These are phyloP conservation scores for Dendrocincla fuliginosa DNA, from an alignment of 2,797 vertebrate species.

Conservation along the genomic window DNA sequence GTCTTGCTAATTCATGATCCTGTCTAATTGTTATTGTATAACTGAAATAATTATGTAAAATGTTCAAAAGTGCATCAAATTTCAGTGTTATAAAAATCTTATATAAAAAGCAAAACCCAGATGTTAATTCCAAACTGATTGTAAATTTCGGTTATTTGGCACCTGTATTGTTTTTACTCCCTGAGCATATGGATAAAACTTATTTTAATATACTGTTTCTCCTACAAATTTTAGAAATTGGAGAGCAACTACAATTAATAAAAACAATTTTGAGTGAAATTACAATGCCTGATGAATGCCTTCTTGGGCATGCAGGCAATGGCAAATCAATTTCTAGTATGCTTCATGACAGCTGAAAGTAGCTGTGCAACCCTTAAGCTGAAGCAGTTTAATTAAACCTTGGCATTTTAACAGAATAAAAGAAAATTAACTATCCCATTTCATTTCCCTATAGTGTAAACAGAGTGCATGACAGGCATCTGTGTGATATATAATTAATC, in stretches of 20 bases:
- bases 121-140: background rate
- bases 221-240: constrained; percentile 6
- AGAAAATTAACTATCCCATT: constrained; percentile 56
- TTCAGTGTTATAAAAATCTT: background rate
- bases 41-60: background rate
- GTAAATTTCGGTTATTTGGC: constrained; percentile 4
- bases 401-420: constrained; percentile 68
- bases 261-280: constrained; percentile 38
- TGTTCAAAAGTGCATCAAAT: background rate
- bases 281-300: constrained; percentile 2
- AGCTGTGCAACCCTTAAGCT: constrained; percentile 48
- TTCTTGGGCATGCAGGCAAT: constrained; percentile 32
- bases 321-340: constrained; percentile 57
- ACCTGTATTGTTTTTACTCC: background rate
- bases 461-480: constrained; percentile 47
- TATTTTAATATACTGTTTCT: constrained; percentile 14
- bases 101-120: background rate
- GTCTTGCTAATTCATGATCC: background rate
- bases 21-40: background rate
- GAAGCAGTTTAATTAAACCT: constrained; percentile 65
- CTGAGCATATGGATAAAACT: background rate
- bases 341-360: constrained; percentile 45
- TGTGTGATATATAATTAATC: constrained; percentile 55
- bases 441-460: constrained; percentile 60
- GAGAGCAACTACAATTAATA: constrained; percentile 42